A percentile compares a stretch with the other conserved stretches of the same genome.
Conservation (phyloP, 2,113 vertebrate genomes). For the Monopterus albus region DNA sequence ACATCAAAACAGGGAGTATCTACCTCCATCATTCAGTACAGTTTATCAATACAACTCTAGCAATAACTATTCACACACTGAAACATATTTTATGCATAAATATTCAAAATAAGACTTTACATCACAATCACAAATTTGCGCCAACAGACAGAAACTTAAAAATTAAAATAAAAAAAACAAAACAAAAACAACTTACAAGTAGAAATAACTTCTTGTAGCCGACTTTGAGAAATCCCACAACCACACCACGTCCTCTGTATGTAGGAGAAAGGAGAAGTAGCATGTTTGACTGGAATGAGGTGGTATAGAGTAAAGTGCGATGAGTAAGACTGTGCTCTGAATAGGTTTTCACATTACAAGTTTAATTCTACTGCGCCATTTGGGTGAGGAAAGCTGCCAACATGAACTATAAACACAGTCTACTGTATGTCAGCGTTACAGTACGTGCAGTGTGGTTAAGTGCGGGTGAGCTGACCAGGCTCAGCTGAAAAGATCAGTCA, state of each 20-base stretch:
- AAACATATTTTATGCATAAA: too few species aligned
- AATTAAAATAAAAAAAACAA: not conserved
- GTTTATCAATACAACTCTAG: too few species aligned
- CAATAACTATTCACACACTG: too few species aligned
- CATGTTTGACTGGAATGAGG: not conserved
- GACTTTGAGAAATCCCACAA: constrained; percentile 91
- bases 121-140: too few species aligned
- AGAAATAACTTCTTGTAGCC: constrained; percentile 94
- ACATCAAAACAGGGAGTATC: too few species aligned
- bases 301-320: not conserved
- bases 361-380: not conserved
- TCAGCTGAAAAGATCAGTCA: not conserved
- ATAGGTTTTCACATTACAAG: not conserved
- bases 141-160: not conserved
- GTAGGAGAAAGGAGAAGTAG: not conserved
- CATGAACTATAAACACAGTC: not conserved
- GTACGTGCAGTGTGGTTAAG: constrained; percentile 1
- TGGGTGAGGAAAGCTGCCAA: constrained; percentile 12
- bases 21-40: too few species aligned
- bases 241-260: constrained; percentile 82
- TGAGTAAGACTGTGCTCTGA: constrained; percentile 15
- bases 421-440: not conserved
- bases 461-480: not conserved
- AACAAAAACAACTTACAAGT: constrained; percentile 81
- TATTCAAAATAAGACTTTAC: too few species aligned